These are phyloP conservation scores for Maylandia zebra DNA, from an alignment of 2,113 vertebrate genomes.

Conservation along the genomic window DNA sequence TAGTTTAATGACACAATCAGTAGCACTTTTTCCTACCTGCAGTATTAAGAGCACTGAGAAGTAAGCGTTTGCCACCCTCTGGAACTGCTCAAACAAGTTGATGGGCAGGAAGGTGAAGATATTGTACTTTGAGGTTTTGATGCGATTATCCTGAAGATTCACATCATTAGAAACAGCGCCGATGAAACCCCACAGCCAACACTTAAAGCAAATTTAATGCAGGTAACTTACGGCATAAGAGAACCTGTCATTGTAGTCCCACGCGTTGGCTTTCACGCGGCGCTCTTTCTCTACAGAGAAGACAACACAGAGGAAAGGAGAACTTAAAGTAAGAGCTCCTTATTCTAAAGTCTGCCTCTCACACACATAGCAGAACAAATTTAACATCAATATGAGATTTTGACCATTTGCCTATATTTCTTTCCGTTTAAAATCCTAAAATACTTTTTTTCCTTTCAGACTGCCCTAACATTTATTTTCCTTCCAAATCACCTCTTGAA, in stretches of 20 bases:
- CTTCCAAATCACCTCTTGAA: not conserved
- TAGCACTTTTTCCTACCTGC: conserved; percentile 68
- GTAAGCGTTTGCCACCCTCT: conserved; percentile 91
- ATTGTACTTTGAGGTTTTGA: conserved; percentile 94
- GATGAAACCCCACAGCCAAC: not conserved
- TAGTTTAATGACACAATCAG: not conserved
- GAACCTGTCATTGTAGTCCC: conserved; percentile 80
- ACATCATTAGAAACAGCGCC: not conserved
- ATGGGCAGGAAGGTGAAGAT: conserved; percentile 89
- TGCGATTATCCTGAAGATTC: conserved; percentile 54
- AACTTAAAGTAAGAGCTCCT: not conserved
- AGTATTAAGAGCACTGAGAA: conserved; percentile 90
- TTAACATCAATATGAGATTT: not conserved
- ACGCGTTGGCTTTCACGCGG: conserved; percentile 78
- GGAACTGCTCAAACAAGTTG: conserved; percentile 95
- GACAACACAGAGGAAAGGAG: not conserved
- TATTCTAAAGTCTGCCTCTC: not conserved
- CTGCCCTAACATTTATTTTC: not conserved
- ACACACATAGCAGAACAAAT: not conserved
- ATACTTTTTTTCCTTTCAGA: not conserved
- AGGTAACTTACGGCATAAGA: conserved; percentile 76
- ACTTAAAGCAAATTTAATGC: not conserved
- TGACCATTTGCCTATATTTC: not conserved
- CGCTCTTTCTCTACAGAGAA: conserved; percentile 76
- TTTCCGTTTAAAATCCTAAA: not conserved